Evolutionary conservation across 2,888 invertebrate genomes (phyloP).

Genomic region (Lordiphosa fenestrarum): DNA sequence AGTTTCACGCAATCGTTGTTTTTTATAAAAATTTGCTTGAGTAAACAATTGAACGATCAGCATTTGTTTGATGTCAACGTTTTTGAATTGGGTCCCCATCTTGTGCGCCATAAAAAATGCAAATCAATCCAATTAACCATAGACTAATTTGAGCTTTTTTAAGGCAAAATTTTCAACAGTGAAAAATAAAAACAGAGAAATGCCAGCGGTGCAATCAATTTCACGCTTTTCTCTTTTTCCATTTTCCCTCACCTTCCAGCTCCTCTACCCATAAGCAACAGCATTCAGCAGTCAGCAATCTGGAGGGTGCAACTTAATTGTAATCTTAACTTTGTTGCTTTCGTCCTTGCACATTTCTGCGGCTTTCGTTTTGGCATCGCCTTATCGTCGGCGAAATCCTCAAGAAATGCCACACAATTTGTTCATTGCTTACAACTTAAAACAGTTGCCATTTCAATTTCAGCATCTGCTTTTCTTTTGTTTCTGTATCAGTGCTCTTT

Average conservation of each 20-base stretch:
- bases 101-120: constrained; percentile 7
- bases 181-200: constrained; percentile 21
- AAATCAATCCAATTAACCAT: constrained; percentile 10
- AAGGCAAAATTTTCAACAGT: constrained; percentile 3
- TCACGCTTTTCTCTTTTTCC: constrained; percentile 39
- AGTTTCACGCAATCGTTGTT: constrained; percentile 18
- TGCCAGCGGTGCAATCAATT: constrained; percentile 65
- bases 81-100: constrained; percentile 6
- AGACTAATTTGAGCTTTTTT: constrained; percentile 6
- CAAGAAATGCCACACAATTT: constrained; percentile 36
- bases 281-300: constrained; percentile 26
- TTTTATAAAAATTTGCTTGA: constrained; percentile 35
- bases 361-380: constrained; percentile 19
- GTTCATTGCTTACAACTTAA: constrained; percentile 21
- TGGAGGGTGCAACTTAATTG: constrained; percentile 56
- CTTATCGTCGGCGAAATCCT: constrained; percentile 11
- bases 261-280: constrained; percentile 27
- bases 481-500: constrained; percentile 21
- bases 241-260: neutral
- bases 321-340: constrained; percentile 32
- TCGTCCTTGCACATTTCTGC: constrained; percentile 13
- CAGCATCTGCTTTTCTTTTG: neutral
- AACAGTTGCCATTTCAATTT: constrained; percentile 15
- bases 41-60: constrained; percentile 49
- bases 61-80: constrained; percentile 34